Base-by-base conservation (phyloP, 2,113 vertebrate genomes). In the Peromyscus leucopus region DNA sequence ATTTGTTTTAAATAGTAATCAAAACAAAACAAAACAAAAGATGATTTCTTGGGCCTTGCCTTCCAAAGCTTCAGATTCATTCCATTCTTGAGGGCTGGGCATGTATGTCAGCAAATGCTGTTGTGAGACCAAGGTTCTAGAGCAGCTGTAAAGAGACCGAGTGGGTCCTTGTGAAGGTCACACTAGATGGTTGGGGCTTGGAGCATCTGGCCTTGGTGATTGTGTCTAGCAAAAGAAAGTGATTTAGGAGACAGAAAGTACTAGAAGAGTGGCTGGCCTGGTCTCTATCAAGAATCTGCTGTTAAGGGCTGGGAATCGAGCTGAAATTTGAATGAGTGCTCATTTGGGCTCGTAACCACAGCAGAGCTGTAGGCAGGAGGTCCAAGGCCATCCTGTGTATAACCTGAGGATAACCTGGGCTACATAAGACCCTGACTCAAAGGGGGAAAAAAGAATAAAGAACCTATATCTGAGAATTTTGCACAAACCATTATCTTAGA, bases 1-100 rank as follows among this genome's bases (percentile, higher is more conserved):
- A 31, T 63, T 90, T 91, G 2, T 89, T 95, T 57, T 65, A 63
- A 88, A 92, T 57, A 95, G 59, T 79, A 59, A 94, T 12, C 2
- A 74, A 55, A 26, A 36, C 51, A 51, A 75, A n/a, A 10, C 1
- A 46, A 75, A n/a, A 10, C 1, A 46, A 31, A 63, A 17, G 3
- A 16, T 80, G 16, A 67, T 65, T 57, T 91, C 46, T 61, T 39
- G 67, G 61, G 24, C 24, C 15, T 16, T 21, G 63, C 16, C 26
- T 16, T 5, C 13, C 16, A 76, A 3, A 57, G 42, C 71, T 71
- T 79, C 11, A 67, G 39, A 71, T 76, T 83, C 17, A 6, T 61
- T 24, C 10, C 51, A 39, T 12, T 90, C 28, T 10, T 51, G 55
- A 94, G 5, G 31, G 6, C 8, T 57, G 69, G 57, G 55, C 67